Evolutionary conservation across 2,888 invertebrate genomes (phyloP).

Genomic region (Aradus depressus): DNA sequence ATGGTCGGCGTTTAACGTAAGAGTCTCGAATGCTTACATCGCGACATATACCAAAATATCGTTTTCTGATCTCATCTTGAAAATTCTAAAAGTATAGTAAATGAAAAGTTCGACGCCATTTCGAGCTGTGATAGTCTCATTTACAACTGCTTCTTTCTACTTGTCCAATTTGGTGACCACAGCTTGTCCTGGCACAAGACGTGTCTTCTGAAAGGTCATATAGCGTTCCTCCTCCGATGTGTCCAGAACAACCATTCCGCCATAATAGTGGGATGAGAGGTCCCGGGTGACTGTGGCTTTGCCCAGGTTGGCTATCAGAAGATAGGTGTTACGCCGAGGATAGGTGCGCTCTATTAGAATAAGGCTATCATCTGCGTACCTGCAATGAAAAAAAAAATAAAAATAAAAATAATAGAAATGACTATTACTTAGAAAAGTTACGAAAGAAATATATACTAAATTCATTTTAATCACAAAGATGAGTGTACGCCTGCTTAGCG

Average conservation of each 20-base stretch:
- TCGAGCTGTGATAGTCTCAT: no score
- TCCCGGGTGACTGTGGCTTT: slow-evolving; percentile 49
- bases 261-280: slow-evolving; percentile 63
- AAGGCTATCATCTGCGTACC: slow-evolving; percentile 50
- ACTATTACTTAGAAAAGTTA: not conserved
- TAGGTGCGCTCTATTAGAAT: slow-evolving; percentile 65
- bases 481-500: no score
- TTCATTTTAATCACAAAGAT: no score
- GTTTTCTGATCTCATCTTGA: no score
- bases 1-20: no score
- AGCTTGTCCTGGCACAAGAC: slow-evolving; percentile 48
- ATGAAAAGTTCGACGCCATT: no score
- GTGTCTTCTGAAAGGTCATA: slow-evolving; percentile 45
- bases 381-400: slow-evolving; percentile 30
- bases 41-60: no score
- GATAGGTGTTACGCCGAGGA: slow-evolving; percentile 64
- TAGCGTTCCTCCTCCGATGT: slow-evolving; percentile 37
- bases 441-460: no score
- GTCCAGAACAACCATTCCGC: slow-evolving; percentile 49
- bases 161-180: slow-evolving; percentile 52
- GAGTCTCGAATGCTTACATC: no score
- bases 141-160: no score
- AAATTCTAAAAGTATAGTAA: no score
- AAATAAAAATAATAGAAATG: no score
- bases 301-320: slow-evolving; percentile 63